These are phyloP conservation scores for Dendronephthya gigantea DNA, from an alignment of 64 coral and sea anemone species.

Conservation along the genomic window DNA sequence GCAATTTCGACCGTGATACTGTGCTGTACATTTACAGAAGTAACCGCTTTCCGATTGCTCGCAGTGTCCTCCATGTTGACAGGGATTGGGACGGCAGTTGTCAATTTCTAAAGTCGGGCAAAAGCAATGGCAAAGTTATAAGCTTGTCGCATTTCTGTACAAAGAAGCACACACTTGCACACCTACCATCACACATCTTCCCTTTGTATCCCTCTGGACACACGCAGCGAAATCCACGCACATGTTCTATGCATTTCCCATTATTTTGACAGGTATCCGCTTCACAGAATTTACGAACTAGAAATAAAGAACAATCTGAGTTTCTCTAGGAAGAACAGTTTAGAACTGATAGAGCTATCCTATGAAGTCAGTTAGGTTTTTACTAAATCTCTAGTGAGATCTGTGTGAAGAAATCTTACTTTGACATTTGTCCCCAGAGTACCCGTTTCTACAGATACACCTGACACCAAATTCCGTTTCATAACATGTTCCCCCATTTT, in stretches of 20 bases:
- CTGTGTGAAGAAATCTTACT: conserved; percentile 17
- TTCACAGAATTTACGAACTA: conserved; percentile 48
- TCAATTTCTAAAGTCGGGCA: not conserved
- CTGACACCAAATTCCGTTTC: conserved; percentile 64
- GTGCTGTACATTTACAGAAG: not conserved
- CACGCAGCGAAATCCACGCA: conserved; percentile 59
- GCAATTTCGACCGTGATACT: not conserved
- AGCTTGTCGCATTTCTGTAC: no score
- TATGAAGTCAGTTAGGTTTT: no score
- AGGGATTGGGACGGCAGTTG: not conserved
- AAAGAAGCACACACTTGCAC: not conserved
- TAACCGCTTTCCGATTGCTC: not conserved
- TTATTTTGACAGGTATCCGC: conserved; percentile 78
- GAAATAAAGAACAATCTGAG: not conserved
- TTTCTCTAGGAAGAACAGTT: no score
- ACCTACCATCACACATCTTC: conserved; percentile 60
- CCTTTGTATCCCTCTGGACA: conserved; percentile 64
- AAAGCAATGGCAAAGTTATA: no score
- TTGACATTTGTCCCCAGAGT: conserved; percentile 61
- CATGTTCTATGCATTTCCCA: conserved; percentile 62
- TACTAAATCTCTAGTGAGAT: not conserved
- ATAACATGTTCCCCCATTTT: conserved; percentile 78
- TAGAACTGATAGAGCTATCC: no score
- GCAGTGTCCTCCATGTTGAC: not conserved
- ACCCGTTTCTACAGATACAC: conserved; percentile 61